Conservation (phyloP, 2,113 vertebrate species). For the Alces alces region DNA sequence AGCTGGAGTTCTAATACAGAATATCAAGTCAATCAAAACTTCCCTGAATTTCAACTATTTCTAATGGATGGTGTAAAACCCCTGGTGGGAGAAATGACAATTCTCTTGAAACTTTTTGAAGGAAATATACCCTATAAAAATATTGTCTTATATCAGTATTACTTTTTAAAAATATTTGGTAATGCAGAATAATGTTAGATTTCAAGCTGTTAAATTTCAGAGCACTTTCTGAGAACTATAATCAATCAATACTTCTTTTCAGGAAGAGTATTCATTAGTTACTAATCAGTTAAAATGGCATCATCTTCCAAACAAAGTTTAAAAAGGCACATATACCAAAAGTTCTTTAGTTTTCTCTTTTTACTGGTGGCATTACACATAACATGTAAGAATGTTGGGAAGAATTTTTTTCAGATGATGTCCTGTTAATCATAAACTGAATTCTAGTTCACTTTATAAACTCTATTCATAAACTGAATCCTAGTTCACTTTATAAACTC, state of each 20-base stretch:
- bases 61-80: not conserved
- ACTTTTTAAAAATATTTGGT: not conserved
- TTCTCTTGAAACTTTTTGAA: not conserved
- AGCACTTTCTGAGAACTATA: not conserved
- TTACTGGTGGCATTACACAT: slow-evolving; percentile 9
- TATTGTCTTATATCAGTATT: not conserved
- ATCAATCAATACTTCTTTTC: slow-evolving; percentile 5
- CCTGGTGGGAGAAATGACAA: not conserved
- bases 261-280: not conserved
- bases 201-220: not conserved
- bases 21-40: not conserved
- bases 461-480: not conserved
- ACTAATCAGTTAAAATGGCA: not conserved
- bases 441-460: not conserved
- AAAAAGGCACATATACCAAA: not conserved
- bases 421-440: not conserved
- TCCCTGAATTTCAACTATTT: not conserved
- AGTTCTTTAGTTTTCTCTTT: slow-evolving; percentile 12
- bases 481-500: not conserved
- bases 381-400: slow-evolving; percentile 17
- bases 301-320: slow-evolving; percentile 30
- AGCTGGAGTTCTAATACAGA: not conserved
- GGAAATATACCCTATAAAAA: not conserved
- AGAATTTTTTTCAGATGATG: slow-evolving; percentile 27
- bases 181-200: not conserved